Evolutionary conservation across 2,113 vertebrate genomes (phyloP), one percentile per base, ranked within the genome.

Genomic region (Pygoscelis antarcticus): DNA sequence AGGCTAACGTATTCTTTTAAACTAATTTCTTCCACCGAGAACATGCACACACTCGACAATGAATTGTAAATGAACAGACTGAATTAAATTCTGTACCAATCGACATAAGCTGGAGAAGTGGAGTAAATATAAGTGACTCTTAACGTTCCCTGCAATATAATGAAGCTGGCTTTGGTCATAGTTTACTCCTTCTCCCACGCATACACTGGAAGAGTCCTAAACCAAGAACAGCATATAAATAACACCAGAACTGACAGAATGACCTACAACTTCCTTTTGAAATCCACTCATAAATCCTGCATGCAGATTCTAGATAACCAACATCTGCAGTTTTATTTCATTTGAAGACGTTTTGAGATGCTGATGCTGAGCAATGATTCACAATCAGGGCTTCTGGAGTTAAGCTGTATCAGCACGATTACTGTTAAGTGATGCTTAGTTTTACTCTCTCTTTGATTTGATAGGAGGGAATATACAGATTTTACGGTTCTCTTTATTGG

Each of bases 231-330:
- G 81, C 81, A 84, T 49, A 97, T 96, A 95, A 87, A 95, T 94
- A 94, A 96, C 78, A 95, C 71, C n/a, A 81, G 22, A 91, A 78
- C 20, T 82, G 87, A 94, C 95, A 97, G 93, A 95, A 84, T 96
- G 84, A 96, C 83, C 87, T 79, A 86, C 49, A 81, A 40, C 85
- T 83, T 97, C 93, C 92, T 69, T 92, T 88, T 93, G 91, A 78
- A 94, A 94, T 66, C 83, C 34, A 78, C 84, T 57, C 85, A 81
- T 78, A 97, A 97, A 96, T 95, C 64, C 69, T 78, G 44, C 26
- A 42, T 19, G 65, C 30, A 92, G 72, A 96, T 88, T 82, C 57
- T 40, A 96, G 93, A 95, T 95, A 95, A 90, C 51, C 44, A 89
- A 12, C 76, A 55, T 36, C 1, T 44, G 58, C 68, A 85, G 61